phyloP scores from a whole-genome alignment of 2,888 invertebrate species.

The Microplitis manilae region DNA sequence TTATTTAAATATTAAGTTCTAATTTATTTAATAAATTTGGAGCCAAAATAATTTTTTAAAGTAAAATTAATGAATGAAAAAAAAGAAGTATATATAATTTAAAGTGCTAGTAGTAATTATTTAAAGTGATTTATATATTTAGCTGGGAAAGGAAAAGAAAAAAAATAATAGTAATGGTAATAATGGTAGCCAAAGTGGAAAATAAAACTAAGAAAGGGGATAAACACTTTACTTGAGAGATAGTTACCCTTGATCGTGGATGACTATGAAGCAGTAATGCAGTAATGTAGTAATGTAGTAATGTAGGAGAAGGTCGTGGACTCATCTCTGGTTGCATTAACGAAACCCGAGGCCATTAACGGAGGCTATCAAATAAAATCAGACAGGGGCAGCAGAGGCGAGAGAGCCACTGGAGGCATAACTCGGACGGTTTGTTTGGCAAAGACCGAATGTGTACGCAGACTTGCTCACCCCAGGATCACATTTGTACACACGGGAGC shows the following conservation, averaged over 20 bases:
- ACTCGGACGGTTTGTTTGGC: slow-evolving; percentile 58
- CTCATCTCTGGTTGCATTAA: slow-evolving; percentile 39
- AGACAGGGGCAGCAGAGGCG: slow-evolving; percentile 49
- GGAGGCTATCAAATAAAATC: slow-evolving; percentile 63
- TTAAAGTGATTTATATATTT: too few species aligned
- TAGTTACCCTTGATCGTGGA: background rate
- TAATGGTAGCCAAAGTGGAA: background rate
- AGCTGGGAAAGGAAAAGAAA: too few species aligned
- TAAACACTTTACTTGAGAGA: slow-evolving; percentile 11
- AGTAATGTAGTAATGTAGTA: background rate
- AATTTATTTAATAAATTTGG: background rate
- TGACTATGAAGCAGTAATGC: slow-evolving; percentile 9
- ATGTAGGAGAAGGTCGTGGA: background rate
- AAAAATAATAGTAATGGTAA: background rate
- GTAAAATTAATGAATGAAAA: too few species aligned
- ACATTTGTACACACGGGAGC: slow-evolving; percentile 39
- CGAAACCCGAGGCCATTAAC: slow-evolving; percentile 70
- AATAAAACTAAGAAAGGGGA: background rate
- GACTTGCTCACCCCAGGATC: background rate
- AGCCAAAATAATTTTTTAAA: too few species aligned
- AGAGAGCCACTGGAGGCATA: slow-evolving; percentile 30
- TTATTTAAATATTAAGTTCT: background rate
- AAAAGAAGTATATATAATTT: too few species aligned
- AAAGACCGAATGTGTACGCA: slow-evolving; percentile 44
- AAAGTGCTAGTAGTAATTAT: too few species aligned